phyloP scores from a whole-genome alignment of 2,888 invertebrate genomes.

The Pollenia griseotomentosa region DNA sequence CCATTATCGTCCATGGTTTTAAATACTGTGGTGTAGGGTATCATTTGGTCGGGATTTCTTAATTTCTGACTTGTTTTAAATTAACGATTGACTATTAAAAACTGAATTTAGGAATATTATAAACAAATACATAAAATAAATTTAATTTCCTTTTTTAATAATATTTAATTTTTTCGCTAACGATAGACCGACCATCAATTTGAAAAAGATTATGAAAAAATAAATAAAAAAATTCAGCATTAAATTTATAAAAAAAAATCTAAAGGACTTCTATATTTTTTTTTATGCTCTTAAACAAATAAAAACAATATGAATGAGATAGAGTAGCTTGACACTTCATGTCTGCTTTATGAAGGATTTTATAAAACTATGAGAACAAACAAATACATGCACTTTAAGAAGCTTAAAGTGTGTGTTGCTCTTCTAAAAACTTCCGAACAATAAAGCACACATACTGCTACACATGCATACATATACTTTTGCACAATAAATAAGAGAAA shows the following conservation, averaged over 20 bases:
- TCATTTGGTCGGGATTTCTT: no score
- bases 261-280: neutral
- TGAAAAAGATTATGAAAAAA: neutral
- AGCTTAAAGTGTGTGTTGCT: constrained; percentile 62
- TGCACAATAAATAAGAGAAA: neutral
- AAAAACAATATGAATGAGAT: constrained; percentile 37
- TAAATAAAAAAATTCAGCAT: neutral
- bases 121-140: no score
- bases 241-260: neutral
- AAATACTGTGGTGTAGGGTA: no score
- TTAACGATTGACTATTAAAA: no score
- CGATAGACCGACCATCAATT: neutral
- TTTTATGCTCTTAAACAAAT: constrained; percentile 4
- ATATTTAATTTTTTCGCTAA: no score
- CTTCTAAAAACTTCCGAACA: constrained; percentile 28
- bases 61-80: no score
- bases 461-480: neutral
- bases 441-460: neutral
- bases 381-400: constrained; percentile 55
- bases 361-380: constrained; percentile 11
- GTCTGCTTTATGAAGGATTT: constrained; percentile 51
- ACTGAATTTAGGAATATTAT: no score
- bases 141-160: no score
- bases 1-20: no score
- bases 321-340: constrained; percentile 48